Conservation (phyloP, 2,888 invertebrate genomes). For the Phymatocera aterrima region DNA sequence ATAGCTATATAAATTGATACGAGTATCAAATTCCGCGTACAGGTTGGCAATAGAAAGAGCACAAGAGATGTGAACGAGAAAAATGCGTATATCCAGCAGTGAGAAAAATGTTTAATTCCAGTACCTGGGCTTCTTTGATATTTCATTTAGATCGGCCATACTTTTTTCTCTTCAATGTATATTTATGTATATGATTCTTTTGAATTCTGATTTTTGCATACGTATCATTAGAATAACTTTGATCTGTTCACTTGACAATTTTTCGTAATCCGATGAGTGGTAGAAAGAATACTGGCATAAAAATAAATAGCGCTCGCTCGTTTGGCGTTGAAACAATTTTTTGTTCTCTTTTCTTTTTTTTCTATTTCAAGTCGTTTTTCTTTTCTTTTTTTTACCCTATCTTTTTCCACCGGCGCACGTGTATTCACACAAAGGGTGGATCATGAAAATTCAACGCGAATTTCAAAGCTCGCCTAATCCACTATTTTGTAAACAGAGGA, state of each 20-base stretch:
- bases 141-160: background rate
- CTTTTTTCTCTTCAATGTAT: background rate
- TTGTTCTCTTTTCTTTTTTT: background rate
- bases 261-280: background rate
- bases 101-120: background rate
- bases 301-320: conserved; percentile 19
- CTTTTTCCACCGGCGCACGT: background rate
- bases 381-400: conserved; percentile 6
- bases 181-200: background rate
- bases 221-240: background rate
- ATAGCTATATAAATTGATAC: background rate
- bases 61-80: background rate
- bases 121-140: background rate
- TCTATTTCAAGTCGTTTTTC: background rate
- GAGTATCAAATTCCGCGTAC: too few species aligned
- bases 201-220: background rate
- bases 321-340: conserved; percentile 13
- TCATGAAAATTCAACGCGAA: background rate
- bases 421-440: conserved; percentile 15
- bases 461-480: background rate
- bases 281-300: background rate
- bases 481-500: background rate
- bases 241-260: conserved; percentile 20
- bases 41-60: background rate
- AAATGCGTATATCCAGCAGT: background rate